Conservation (phyloP, 2,113 vertebrate species). For the Urocitellus parryii region DNA sequence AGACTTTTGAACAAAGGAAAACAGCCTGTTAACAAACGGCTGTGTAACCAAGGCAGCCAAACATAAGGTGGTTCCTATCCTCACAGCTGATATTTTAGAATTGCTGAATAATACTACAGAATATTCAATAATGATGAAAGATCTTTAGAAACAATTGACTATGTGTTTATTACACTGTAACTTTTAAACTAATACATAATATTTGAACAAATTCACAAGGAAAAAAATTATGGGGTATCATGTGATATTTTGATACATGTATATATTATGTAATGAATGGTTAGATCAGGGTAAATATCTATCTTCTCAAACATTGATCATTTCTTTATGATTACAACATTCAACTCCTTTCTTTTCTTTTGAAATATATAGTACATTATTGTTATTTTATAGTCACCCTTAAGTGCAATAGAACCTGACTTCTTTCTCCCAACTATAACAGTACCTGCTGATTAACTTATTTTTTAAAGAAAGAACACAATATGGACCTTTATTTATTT, state of each 20-base stretch:
- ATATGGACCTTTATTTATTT: too few relatives aligned
- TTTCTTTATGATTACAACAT: too few relatives aligned
- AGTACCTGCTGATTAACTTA: neutral
- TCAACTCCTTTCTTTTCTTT: neutral
- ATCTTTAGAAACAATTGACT: neutral
- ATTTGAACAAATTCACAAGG: neutral
- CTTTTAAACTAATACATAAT: neutral
- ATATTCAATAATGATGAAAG: neutral
- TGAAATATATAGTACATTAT: neutral
- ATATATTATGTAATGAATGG: too few relatives aligned
- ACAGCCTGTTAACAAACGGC: neutral
- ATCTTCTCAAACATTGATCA: neutral
- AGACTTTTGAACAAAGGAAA: slow-evolving; percentile 11
- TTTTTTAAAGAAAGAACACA: too few relatives aligned
- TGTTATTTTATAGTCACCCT: neutral
- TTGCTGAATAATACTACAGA: slow-evolving; percentile 5
- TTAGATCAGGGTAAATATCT: too few relatives aligned
- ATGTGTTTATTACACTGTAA: neutral
- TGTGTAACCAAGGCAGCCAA: neutral
- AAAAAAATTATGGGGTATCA: neutral
- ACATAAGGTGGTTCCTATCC: neutral
- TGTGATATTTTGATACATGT: neutral
- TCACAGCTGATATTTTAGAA: neutral
- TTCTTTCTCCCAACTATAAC: neutral
- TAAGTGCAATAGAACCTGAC: neutral